Conservation (phyloP, 2,888 invertebrate genomes). For the Cremastinae sp. region DNA sequence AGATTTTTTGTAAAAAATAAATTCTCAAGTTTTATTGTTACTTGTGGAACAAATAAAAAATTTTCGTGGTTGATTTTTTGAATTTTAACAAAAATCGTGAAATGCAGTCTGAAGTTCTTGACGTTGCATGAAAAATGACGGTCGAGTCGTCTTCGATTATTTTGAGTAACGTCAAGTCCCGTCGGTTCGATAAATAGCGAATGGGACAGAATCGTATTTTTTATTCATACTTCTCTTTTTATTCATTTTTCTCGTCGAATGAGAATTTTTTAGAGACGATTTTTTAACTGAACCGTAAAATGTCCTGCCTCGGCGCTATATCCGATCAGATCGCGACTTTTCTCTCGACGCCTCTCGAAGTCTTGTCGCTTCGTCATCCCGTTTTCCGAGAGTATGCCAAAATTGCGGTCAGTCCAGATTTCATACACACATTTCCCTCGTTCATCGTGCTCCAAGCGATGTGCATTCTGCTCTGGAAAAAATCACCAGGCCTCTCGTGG, state of each 20-base stretch:
- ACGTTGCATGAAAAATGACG: conserved; percentile 45
- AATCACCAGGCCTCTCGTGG: conserved; percentile 67
- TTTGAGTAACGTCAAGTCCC: conserved; percentile 47
- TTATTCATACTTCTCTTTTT: neutral
- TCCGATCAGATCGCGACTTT: conserved; percentile 70
- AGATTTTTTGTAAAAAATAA: neutral
- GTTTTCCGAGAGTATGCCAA: conserved; percentile 75
- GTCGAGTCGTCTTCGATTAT: conserved; percentile 51
- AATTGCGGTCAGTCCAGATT: conserved; percentile 74
- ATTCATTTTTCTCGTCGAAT: conserved; percentile 23
- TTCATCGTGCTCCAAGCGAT: conserved; percentile 70
- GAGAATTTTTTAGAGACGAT: conserved; percentile 21
- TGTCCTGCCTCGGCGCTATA: conserved; percentile 73
- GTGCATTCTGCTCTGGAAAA: conserved; percentile 69
- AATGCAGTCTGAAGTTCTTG: conserved; percentile 5
- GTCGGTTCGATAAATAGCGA: conserved; percentile 1
- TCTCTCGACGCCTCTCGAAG: conserved; percentile 70
- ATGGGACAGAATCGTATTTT: conserved; percentile 5
- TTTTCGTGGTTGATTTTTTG: conserved; percentile 3
- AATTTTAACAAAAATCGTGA: neutral
- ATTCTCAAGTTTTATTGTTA: conserved; percentile 12
- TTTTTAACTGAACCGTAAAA: conserved; percentile 57
- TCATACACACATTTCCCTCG: conserved; percentile 75
- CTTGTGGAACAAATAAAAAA: conserved; percentile 1
- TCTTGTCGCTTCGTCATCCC: conserved; percentile 71